A percentile compares a stretch with the other conserved stretches of the same genome.
These are phyloP conservation scores for Malachius bipustulatus DNA, from an alignment of 2,888 invertebrate genomes.

Conservation along the genomic window DNA sequence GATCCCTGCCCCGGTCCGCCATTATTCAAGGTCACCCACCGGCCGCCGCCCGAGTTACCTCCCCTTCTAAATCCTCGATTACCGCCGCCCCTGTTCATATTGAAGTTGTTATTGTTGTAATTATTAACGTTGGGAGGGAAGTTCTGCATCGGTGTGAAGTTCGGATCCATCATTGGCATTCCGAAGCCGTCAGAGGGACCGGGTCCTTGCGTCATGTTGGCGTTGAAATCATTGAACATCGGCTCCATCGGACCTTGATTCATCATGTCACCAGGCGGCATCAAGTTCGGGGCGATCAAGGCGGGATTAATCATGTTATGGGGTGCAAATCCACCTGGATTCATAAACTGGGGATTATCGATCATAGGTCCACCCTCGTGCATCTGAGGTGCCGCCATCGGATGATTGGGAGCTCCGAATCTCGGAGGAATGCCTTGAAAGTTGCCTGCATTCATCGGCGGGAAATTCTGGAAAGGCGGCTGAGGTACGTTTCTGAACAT, in stretches of 20 bases:
- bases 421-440: conserved; percentile 28
- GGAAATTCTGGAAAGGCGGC: conserved; percentile 36
- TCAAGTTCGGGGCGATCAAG: conserved; percentile 25
- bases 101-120: conserved; percentile 32
- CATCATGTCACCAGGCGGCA: conserved; percentile 36
- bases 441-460: conserved; percentile 41
- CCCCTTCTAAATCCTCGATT: conserved; percentile 17
- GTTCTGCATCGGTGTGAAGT: conserved; percentile 30
- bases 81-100: conserved; percentile 27
- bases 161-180: conserved; percentile 39
- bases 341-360: conserved; percentile 13
- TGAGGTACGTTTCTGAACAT: conserved; percentile 41
- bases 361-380: conserved; percentile 22
- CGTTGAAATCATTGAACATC: conserved; percentile 35
- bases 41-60: too few relatives aligned
- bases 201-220: conserved; percentile 17
- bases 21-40: conserved; percentile 39
- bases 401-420: conserved; percentile 19
- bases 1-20: conserved; percentile 25
- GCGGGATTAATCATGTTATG: conserved; percentile 22
- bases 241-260: conserved; percentile 31
- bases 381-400: conserved; percentile 14
- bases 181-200: conserved; percentile 31
- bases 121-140: too few relatives aligned
- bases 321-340: conserved; percentile 19